A percentile compares a stretch with the other conserved stretches of the same genome.
Conservation (phyloP, 1,140 invertebrate species). For the Ephestia elutella region DNA sequence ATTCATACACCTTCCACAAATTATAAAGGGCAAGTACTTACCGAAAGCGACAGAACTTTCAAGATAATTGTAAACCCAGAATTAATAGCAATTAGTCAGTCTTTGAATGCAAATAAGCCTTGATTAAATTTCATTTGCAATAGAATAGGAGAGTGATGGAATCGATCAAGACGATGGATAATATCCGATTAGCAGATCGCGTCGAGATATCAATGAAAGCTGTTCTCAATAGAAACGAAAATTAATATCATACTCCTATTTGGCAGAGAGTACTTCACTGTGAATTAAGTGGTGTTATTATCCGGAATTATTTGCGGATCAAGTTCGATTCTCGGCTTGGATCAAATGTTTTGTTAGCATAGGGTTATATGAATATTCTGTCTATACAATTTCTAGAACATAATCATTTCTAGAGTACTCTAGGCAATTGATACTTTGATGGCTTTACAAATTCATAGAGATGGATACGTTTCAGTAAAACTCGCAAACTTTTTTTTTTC, state of each 20-base stretch:
- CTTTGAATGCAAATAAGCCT: not conserved
- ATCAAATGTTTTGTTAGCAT: constrained; percentile 14
- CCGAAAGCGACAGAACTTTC: not conserved
- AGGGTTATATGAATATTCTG: too few species aligned
- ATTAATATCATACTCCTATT: constrained; percentile 6
- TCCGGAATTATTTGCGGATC: not conserved
- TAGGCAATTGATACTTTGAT: too few species aligned
- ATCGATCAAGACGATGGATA: constrained; percentile 23
- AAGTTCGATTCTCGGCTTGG: constrained; percentile 16
- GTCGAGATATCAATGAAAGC: constrained; percentile 13
- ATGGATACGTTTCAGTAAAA: too few species aligned
- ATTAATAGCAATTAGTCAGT: not conserved
- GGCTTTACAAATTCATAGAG: too few species aligned
- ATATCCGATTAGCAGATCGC: constrained; percentile 22
- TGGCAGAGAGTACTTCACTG: not conserved
- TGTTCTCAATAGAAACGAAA: constrained; percentile 17
- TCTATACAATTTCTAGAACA: too few species aligned
- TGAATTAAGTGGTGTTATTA: not conserved
- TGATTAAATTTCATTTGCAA: not conserved
- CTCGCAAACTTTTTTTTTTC: too few species aligned
- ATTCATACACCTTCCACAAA: too few species aligned
- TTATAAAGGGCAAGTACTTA: too few species aligned
- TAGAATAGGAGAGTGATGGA: constrained; percentile 16
- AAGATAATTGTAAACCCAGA: not conserved
- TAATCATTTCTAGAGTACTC: too few species aligned